phyloP scores from a whole-genome alignment of 1,140 invertebrate genomes.

The Eupristina koningsbergeri region DNA sequence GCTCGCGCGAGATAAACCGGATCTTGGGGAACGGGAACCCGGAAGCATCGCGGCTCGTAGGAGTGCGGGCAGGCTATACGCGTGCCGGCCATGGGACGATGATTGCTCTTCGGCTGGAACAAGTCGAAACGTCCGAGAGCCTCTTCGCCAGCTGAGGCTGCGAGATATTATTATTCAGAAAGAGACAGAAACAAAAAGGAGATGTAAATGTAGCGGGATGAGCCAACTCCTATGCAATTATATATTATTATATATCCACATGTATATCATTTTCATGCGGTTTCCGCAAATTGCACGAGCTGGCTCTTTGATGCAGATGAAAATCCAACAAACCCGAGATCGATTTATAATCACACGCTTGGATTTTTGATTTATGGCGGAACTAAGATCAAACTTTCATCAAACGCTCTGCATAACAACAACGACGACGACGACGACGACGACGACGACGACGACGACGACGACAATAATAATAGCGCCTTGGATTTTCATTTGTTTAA shows the following conservation, averaged over 20 bases:
- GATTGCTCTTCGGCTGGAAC: constrained; percentile 48
- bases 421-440: too few relatives aligned
- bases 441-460: too few relatives aligned
- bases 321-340: background rate
- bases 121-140: constrained; percentile 20
- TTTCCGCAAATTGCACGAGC: background rate
- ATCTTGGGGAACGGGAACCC: constrained; percentile 55
- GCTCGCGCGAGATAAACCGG: constrained; percentile 54
- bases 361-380: too few relatives aligned
- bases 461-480: background rate
- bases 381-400: too few relatives aligned
- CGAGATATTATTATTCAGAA: constrained; percentile 13
- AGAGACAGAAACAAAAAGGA: background rate
- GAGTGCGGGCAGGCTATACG: background rate
- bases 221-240: background rate
- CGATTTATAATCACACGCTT: background rate
- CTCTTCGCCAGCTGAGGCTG: background rate
- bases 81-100: constrained; percentile 48
- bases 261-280: background rate
- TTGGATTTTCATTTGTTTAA: background rate
- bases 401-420: too few relatives aligned
- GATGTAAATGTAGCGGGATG: background rate
- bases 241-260: background rate
- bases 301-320: background rate
- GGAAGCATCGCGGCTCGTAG: constrained; percentile 49